Percentiles rank a stretch among this genome's conserved stretches.
Evolutionary conservation across 2,113 vertebrate genomes (phyloP).

Genomic region (Sminthopsis crassicaudata): DNA sequence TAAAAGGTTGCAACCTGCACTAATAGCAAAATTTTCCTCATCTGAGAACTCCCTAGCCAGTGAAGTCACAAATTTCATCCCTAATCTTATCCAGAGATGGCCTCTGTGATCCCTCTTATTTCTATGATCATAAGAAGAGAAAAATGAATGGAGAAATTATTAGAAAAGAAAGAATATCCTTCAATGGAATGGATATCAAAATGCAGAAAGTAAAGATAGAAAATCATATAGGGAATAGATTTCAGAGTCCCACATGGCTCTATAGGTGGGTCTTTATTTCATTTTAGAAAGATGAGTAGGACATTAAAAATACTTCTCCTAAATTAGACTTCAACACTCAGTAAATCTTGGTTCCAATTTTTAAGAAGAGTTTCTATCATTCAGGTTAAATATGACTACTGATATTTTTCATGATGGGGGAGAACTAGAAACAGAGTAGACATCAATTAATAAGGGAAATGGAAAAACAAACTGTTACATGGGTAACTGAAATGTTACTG

Average conservation of each 20-base stretch:
- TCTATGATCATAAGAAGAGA: not conserved
- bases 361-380: not conserved
- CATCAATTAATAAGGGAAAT: not conserved
- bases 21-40: not conserved
- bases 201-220: not conserved
- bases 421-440: not conserved
- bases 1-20: not conserved
- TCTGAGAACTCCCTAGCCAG: not conserved
- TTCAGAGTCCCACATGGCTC: not conserved
- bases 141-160: not conserved
- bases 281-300: not conserved
- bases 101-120: not conserved
- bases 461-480: not conserved
- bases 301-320: not conserved
- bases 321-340: not conserved
- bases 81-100: not conserved
- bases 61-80: not conserved
- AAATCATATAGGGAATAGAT: not conserved
- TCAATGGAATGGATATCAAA: not conserved
- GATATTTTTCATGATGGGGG: not conserved
- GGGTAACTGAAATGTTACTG: not conserved
- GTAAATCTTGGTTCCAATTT: not conserved
- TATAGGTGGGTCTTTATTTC: not conserved
- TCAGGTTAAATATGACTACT: not conserved
- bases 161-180: not conserved